Evolutionary conservation across 2,888 invertebrate genomes (phyloP), one percentile per base, ranked within the genome.

Genomic region (Calameuta pallipes): DNA sequence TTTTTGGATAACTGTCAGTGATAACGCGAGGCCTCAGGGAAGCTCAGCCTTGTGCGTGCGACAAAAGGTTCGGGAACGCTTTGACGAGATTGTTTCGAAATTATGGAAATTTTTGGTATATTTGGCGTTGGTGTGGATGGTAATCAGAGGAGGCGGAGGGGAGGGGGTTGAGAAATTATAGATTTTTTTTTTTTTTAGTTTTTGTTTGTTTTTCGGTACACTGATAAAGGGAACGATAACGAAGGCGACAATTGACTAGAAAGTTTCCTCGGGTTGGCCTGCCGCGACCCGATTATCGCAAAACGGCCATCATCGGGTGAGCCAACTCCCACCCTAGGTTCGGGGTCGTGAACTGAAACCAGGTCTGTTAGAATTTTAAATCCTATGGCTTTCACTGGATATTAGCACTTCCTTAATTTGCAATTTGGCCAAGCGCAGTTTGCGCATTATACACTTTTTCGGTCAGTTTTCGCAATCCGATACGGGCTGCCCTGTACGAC

Each of bases 291-390:
- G 73, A 74, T 74, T 76, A 41, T 36, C 37, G 33, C 12, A 31
- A 41, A 30, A 37, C 23, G n/a, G 31, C 13, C 33, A 74, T 36
- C 69, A 30, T 31, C 74, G 68, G 69, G 73, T 34, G 69, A 75
- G 37, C 31, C 30, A 0, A 4, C 71, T 71, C 71, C 33, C 78
- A 75, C 30, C 34, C 56, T 23, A 0, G 23, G 12, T n/a, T 56
- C 76, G 80, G 79, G 82, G 79, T 83, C 82, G 80, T 81, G 81
- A 82, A 82, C 82, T 80, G 34, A 73, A 84, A 83, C 79, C 82
- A 75, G 80, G 80, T 82, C 83, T 75, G 69, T 78, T 82, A 69
- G 79, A 80, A 81, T 80, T 81, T 79, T 70, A 76, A 80, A 80
- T 71, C 33, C 31, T 1, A 31, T 12, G 71, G 34, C 71, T 71